Evolutionary conservation across 2,888 invertebrate genomes (phyloP), one percentile per base, ranked within the genome.

Genomic region (Leucoma salicis): DNA sequence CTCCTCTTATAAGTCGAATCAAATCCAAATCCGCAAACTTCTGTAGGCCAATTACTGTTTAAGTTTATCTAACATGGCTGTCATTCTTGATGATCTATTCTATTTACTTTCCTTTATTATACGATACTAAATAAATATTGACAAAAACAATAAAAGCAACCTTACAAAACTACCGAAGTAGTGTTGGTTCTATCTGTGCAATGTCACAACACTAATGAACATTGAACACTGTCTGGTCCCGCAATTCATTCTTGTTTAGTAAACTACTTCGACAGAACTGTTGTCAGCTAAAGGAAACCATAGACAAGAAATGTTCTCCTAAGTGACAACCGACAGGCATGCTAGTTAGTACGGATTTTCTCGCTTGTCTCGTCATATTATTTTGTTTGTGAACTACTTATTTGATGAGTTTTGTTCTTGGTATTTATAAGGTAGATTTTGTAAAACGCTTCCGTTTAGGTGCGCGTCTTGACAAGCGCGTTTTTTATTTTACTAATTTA

Each of bases 291-390:
- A 67, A 72, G 77, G 74, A 77, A 78, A 59, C 68, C 58, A 53
- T 36, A 49, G 65, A 71, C 74, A 70, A 73, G 70, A 71, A 73
- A 64, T 66, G 75, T 71, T 66, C 70, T 52, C 70, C 70, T 70
- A 74, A 67, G 66, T 63, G 67, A 71, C 69, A 54, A 61, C 53
- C 57, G 70, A 66, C 74, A 66, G n/a, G 27, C 11, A 4, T 27
- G 11, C 27, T 27, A 18, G 51, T 55, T 49, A 57, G 45, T 48
- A 57, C 55, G 55, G 53, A 64, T 63, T 70, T 58, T 60, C 62
- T 58, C 57, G 42, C 43, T 49, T 64, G 66, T 66, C 70, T 41
- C 40, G 42, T 39, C 39, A 49, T 42, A 63, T 70, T 68, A 69
- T 59, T 66, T 63, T 66, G 59, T 63, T 61, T 52, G 52, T 56